A percentile compares a stretch with the other conserved stretches of the same genome.
These are phyloP conservation scores for Mylabris sibirica DNA, from an alignment of 2,888 invertebrate species.

Conservation along the genomic window DNA sequence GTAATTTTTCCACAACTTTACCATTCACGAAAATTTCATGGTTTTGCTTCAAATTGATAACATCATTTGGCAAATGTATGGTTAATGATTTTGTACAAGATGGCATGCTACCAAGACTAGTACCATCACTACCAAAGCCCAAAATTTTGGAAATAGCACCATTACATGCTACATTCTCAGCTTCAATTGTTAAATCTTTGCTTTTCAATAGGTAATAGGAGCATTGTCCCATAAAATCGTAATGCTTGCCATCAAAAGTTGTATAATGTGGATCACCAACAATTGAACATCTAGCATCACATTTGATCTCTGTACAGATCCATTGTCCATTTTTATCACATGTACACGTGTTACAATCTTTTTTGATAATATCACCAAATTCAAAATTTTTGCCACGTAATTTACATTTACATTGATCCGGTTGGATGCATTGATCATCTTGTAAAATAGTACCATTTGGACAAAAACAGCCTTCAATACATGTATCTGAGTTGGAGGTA, in stretches of 20 bases:
- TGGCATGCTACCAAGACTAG: slow-evolving; percentile 49
- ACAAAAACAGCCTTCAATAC: slow-evolving; percentile 91
- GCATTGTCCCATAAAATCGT: slow-evolving; percentile 91
- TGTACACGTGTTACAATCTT: slow-evolving; percentile 86
- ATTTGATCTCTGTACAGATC: slow-evolving; percentile 73
- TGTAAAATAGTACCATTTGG: slow-evolving; percentile 79
- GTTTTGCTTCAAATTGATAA: slow-evolving; percentile 79
- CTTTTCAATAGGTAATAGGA: slow-evolving; percentile 81
- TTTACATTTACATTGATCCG: slow-evolving; percentile 79
- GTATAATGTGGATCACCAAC: slow-evolving; percentile 91
- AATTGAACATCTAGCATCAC: slow-evolving; percentile 83
- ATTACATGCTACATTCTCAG: slow-evolving; percentile 83
- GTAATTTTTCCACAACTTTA: slow-evolving; percentile 65
- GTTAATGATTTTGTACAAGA: slow-evolving; percentile 86
- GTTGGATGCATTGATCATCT: slow-evolving; percentile 73
- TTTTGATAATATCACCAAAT: slow-evolving; percentile 68
- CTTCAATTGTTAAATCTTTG: slow-evolving; percentile 74
- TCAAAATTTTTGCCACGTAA: slow-evolving; percentile 76
- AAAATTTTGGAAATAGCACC: slow-evolving; percentile 69
- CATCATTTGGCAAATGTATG: slow-evolving; percentile 55
- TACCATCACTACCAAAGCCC: slow-evolving; percentile 18
- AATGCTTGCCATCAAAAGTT: slow-evolving; percentile 88
- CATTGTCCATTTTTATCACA: slow-evolving; percentile 79
- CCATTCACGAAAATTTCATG: slow-evolving; percentile 74
- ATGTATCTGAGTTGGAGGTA: slow-evolving; percentile 60